These are phyloP conservation scores for Neotoxoptera formosana DNA, from an alignment of 1,140 invertebrate species.

Conservation along the genomic window DNA sequence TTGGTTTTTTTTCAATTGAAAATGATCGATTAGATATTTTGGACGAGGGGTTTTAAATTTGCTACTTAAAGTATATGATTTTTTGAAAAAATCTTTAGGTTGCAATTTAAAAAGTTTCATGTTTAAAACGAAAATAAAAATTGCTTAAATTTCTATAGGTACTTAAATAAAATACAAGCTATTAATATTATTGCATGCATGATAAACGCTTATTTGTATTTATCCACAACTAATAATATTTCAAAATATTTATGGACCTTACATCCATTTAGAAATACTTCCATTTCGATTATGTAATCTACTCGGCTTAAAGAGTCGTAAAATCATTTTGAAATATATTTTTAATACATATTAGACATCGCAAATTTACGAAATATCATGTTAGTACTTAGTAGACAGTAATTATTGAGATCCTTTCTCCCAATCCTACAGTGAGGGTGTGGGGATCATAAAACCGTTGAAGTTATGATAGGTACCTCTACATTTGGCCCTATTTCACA, in stretches of 20 bases:
- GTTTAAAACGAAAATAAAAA: not conserved
- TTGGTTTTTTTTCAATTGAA: not conserved
- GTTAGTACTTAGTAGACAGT: not conserved
- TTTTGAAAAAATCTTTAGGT: not conserved
- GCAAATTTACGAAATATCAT: not conserved
- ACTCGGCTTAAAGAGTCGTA: not conserved
- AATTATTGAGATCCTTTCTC: not conserved
- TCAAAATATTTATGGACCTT: not conserved
- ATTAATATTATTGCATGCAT: not conserved
- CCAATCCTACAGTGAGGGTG: not conserved
- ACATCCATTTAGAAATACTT: not conserved
- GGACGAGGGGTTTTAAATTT: not conserved
- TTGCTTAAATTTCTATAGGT: not conserved
- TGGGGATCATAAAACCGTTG: not conserved
- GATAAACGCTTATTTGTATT: not conserved
- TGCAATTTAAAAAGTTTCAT: not conserved
- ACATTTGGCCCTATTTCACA: not conserved
- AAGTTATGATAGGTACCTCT: not conserved
- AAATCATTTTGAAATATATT: conserved; percentile 6
- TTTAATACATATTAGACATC: not conserved
- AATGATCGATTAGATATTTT: not conserved
- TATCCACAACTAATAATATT: not conserved
- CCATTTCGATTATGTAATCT: not conserved
- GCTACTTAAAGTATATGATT: no score
- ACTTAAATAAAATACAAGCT: not conserved